Conservation (phyloP, 2,113 vertebrate genomes). For the Oryctolagus cuniculus region DNA sequence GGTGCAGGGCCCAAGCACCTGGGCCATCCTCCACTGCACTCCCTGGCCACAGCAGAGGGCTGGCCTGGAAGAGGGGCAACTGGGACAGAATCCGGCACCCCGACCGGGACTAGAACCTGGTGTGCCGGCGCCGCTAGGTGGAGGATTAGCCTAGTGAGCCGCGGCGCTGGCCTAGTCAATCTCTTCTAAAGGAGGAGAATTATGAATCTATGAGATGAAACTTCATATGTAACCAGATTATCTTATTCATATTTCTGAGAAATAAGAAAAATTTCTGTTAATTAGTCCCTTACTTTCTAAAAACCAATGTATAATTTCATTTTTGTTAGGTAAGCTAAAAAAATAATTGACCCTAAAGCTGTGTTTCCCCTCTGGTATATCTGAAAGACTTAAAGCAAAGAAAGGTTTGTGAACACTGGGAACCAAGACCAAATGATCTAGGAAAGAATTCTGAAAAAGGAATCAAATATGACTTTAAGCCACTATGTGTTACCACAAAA, state of each 20-base stretch:
- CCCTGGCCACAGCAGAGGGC: too few relatives aligned
- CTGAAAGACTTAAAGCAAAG: constrained; percentile 32
- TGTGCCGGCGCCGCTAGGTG: too few relatives aligned
- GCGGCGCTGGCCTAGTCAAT: too few relatives aligned
- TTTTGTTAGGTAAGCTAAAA: constrained; percentile 58
- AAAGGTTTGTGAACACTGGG: constrained; percentile 26
- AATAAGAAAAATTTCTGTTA: constrained; percentile 1
- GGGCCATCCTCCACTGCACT: too few relatives aligned
- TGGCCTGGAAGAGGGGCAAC: too few relatives aligned
- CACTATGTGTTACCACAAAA: constrained; percentile 49
- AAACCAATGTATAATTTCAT: constrained; percentile 39
- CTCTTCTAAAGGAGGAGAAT: neutral
- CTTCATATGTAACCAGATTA: neutral
- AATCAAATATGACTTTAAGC: neutral
- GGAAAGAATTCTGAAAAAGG: constrained; percentile 49
- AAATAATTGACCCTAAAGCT: constrained; percentile 27
- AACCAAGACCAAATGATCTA: neutral
- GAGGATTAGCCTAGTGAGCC: too few relatives aligned
- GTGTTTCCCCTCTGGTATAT: neutral
- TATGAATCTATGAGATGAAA: neutral
- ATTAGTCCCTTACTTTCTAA: constrained; percentile 35
- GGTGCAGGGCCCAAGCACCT: too few relatives aligned
- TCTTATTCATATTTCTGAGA: constrained; percentile 54
- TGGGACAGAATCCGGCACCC: too few relatives aligned
- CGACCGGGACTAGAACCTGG: too few relatives aligned